Evolutionary conservation across 2,888 invertebrate genomes (phyloP).

Genomic region (Ornithoptera priamus): DNA sequence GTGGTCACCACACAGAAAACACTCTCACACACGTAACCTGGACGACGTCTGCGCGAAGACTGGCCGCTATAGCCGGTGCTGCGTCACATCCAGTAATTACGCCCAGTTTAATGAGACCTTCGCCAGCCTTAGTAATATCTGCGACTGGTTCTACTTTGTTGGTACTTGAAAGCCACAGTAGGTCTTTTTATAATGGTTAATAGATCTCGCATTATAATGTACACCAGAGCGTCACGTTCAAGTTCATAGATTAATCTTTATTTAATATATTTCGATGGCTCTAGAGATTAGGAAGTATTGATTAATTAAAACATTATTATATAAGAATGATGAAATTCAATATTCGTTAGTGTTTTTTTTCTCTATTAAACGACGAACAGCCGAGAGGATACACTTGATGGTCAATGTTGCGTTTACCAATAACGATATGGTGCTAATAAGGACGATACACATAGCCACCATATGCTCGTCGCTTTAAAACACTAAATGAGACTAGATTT

Average conservation of each 20-base stretch:
- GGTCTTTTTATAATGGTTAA: conserved; percentile 5
- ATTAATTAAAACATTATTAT: not conserved
- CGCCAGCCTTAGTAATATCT: not conserved
- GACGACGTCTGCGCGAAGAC: conserved; percentile 46
- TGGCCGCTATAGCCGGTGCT: conserved; percentile 36
- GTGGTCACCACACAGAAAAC: conserved; percentile 24
- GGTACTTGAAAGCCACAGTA: not conserved
- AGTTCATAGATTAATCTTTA: conserved; percentile 15
- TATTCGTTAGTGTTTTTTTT: too few species aligned
- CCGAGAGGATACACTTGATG: not conserved
- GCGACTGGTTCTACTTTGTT: not conserved
- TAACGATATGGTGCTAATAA: too few species aligned
- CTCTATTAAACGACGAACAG: too few species aligned
- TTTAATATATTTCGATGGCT: not conserved
- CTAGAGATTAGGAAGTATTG: not conserved
- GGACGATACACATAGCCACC: too few species aligned
- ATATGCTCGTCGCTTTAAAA: too few species aligned
- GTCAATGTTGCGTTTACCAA: too few species aligned
- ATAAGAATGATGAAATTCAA: too few species aligned
- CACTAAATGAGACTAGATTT: too few species aligned
- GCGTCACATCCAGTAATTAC: conserved; percentile 31
- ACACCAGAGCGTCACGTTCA: conserved; percentile 4
- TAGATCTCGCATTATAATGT: conserved; percentile 7
- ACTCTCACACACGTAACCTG: conserved; percentile 42
- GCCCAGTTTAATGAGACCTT: conserved; percentile 18